Conservation (phyloP, 1,140 invertebrate species). For the Sitophilus oryzae region DNA sequence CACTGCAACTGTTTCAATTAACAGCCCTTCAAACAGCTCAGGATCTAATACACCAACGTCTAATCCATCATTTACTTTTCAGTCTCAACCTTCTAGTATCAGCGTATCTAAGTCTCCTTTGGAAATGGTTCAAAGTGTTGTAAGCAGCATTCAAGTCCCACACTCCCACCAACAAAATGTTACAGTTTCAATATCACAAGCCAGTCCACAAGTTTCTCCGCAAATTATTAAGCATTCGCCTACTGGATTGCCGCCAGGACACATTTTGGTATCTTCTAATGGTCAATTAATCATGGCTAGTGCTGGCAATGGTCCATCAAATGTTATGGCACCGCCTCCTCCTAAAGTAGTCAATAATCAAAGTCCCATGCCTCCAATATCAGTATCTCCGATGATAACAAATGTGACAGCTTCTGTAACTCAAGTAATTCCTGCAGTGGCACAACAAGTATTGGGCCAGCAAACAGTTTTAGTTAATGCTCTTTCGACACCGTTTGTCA, state of each 20-base stretch:
- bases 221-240: slow-evolving; percentile 46
- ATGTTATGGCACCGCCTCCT: slow-evolving; percentile 61
- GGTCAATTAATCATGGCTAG: slow-evolving; percentile 66
- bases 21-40: slow-evolving; percentile 51
- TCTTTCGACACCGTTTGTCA: slow-evolving; percentile 69
- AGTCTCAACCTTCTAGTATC: slow-evolving; percentile 32
- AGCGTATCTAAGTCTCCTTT: slow-evolving; percentile 60
- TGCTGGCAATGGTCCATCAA: slow-evolving; percentile 45
- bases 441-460: slow-evolving; percentile 62
- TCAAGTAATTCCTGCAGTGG: slow-evolving; percentile 57
- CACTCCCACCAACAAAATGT: slow-evolving; percentile 39
- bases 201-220: slow-evolving; percentile 36
- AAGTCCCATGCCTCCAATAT: slow-evolving; percentile 59
- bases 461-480: slow-evolving; percentile 77
- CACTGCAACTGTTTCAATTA: slow-evolving; percentile 66
- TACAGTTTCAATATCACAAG: slow-evolving; percentile 22
- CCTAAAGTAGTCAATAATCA: slow-evolving; percentile 53
- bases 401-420: slow-evolving; percentile 63
- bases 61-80: slow-evolving; percentile 45
- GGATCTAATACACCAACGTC: slow-evolving; percentile 47
- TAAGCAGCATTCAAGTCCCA: slow-evolving; percentile 66
- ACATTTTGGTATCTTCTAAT: slow-evolving; percentile 67
- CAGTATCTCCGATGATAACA: slow-evolving; percentile 61
- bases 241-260: slow-evolving; percentile 54
- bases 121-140: slow-evolving; percentile 75